phyloP scores from a whole-genome alignment of 2,888 invertebrate species.

The Limnephilus lunatus region DNA sequence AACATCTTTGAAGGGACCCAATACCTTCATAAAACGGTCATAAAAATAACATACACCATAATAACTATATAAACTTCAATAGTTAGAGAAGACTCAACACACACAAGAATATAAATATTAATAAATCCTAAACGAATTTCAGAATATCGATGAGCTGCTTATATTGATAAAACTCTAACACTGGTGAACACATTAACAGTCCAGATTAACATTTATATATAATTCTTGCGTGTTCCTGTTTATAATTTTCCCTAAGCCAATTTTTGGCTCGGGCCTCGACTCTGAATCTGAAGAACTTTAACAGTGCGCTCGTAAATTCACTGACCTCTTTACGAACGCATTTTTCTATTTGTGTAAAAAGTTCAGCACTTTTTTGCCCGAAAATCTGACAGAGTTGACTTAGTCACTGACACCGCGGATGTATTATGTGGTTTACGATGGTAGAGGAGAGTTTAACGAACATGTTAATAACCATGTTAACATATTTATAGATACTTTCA shows the following conservation, averaged over 20 bases:
- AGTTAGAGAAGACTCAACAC: not conserved
- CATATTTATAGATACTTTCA: not conserved
- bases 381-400: not conserved
- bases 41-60: not conserved
- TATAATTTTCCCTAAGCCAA: slow-evolving; percentile 32
- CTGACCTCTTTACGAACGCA: slow-evolving; percentile 28
- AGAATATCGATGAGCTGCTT: not conserved
- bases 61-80: not conserved
- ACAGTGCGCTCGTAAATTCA: slow-evolving; percentile 35
- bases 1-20: not conserved
- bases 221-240: slow-evolving; percentile 23
- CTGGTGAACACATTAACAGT: not conserved
- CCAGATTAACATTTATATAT: slow-evolving; percentile 3
- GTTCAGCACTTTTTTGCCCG: not conserved
- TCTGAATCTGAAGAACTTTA: not conserved
- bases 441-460: not conserved
- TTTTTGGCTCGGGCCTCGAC: slow-evolving; percentile 22
- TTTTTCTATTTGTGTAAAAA: slow-evolving; percentile 18
- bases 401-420: not conserved
- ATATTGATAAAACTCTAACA: not conserved
- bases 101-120: not conserved
- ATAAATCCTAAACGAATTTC: not conserved
- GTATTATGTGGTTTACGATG: not conserved
- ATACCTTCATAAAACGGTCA: not conserved
- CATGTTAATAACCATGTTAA: not conserved